Base-by-base conservation (phyloP, 2,888 invertebrate genomes). In the Dryadula phaetusa region DNA sequence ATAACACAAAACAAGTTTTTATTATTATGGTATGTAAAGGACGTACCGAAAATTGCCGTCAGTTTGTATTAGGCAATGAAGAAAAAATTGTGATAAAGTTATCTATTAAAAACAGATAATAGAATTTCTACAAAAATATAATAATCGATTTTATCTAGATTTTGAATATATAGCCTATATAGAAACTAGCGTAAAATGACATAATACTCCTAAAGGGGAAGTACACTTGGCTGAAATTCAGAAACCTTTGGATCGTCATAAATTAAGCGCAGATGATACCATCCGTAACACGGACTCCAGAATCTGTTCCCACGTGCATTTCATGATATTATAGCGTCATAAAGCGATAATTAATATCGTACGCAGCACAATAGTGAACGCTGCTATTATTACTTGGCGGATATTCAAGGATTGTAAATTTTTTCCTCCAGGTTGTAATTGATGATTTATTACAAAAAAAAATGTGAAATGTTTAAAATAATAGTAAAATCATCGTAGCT, bases 201-300 rank as follows among this genome's bases (percentile, higher is more conserved):
- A 56, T 37, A 28, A 32, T 46, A 42, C 22, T 37, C 37, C 14
- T 64, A 64, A 54, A 64, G 46, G 53, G 61, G 62, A 56, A 61
- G 62, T 44, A 42, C 20, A 52, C 64, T 64, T 66, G 69, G 65
- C 58, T 54, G 61, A 61, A 61, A 62, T 69, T 52, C 67, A 58
- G 62, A 58, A 58, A 58, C 64, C 68, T 70, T 71, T 66, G 66
- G 66, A 77, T 77, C 76, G 79, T 79, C 78, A 84, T 85, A 86
- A 84, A 87, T 86, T 82, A 82, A 76, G 76, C 79, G 82, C 83
- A 85, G 84, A 79, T 83, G 83, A 76, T 76, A 78, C 78, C 76
- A 70, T 74, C 76, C 79, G 84, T 81, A 80, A 81, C 80, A 82
- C 72, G 78, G 76, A 14, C 75, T 73, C 69, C 70, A 49, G 67